These are phyloP conservation scores for Ametastegia equiseti DNA, from an alignment of 2,888 invertebrate genomes.

Conservation along the genomic window DNA sequence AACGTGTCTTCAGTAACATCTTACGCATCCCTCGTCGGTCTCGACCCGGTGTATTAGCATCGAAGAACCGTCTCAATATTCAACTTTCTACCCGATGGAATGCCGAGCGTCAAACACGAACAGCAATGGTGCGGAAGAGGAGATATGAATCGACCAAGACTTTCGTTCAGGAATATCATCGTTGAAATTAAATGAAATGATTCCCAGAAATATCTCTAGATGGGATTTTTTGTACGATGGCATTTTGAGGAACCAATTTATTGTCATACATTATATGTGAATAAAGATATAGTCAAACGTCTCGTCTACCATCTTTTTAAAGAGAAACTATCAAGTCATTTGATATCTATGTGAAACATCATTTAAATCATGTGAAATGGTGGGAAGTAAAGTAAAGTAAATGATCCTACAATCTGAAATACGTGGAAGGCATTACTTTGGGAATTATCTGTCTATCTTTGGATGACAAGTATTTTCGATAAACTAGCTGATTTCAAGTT, in stretches of 20 bases:
- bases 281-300: not conserved
- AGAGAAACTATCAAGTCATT: not conserved
- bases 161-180: not conserved
- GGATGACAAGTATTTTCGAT: not conserved
- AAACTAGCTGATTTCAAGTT: no score
- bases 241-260: not conserved
- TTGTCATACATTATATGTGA: not conserved
- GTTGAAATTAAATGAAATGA: conserved; percentile 17
- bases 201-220: not conserved
- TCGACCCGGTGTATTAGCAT: conserved; percentile 14
- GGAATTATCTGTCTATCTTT: not conserved
- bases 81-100: not conserved
- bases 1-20: not conserved
- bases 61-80: conserved; percentile 24
- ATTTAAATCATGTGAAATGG: not conserved
- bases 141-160: conserved; percentile 20
- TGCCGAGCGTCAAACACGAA: not conserved
- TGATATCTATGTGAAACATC: not conserved
- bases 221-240: not conserved
- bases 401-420: not conserved
- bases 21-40: not conserved
- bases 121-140: conserved; percentile 34
- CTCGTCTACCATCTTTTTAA: no score
- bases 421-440: not conserved
- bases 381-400: not conserved